Evolutionary conservation across 2,113 vertebrate species (phyloP).

Genomic region (Trichomycterus rosablanca): DNA sequence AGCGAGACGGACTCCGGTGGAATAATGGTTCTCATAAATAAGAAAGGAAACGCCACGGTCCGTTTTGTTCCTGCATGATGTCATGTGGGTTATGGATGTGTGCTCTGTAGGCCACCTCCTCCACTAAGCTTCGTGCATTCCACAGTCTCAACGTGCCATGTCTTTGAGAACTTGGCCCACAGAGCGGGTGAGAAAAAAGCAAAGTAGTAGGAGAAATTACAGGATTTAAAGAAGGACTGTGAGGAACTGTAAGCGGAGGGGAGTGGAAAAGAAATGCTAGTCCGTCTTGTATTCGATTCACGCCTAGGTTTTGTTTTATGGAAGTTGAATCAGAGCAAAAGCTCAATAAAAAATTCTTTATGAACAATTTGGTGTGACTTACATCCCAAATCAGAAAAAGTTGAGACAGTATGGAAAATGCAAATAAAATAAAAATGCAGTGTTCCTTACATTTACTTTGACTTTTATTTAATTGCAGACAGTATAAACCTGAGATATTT

Average conservation of each 20-base stretch:
- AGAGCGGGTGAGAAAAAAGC: conserved; percentile 13
- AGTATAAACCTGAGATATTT: neutral
- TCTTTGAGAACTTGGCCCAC: conserved; percentile 18
- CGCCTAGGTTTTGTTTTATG: conserved; percentile 21
- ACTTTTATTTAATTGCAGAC: neutral
- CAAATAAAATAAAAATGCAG: too few relatives aligned
- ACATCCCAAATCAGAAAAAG: too few relatives aligned
- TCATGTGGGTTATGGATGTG: conserved; percentile 28
- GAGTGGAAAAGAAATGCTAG: conserved; percentile 46
- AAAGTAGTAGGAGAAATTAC: conserved; percentile 34
- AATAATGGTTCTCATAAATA: conserved; percentile 17
- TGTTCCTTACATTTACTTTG: conserved; percentile 15
- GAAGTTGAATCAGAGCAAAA: neutral
- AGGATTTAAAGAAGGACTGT: conserved; percentile 42
- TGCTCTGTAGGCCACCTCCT: conserved; percentile 14
- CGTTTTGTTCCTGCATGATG: conserved; percentile 25
- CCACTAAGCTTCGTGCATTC: conserved; percentile 3
- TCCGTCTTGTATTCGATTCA: conserved; percentile 11
- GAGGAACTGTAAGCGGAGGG: conserved; percentile 32
- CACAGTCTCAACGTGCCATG: conserved; percentile 32
- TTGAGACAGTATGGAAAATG: too few relatives aligned
- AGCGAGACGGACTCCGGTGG: conserved; percentile 4
- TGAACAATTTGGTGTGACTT: neutral
- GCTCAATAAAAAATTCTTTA: conserved; percentile 13
- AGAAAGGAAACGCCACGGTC: conserved; percentile 19